Conservation (phyloP, 2,113 vertebrate genomes). For the Ceyx melanurus region DNA sequence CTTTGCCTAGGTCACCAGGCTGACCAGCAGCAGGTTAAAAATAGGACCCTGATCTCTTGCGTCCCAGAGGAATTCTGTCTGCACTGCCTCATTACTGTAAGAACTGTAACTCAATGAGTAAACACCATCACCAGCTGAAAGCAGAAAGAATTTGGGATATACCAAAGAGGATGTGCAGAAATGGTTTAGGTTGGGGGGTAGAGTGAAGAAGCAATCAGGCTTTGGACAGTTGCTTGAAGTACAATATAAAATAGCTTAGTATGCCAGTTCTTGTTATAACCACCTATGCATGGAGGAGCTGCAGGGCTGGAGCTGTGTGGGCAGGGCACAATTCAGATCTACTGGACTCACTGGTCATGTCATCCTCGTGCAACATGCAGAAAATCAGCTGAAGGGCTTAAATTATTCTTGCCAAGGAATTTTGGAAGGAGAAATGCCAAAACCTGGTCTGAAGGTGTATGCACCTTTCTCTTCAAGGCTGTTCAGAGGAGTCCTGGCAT, state of each 20-base stretch:
- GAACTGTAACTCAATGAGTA: neutral
- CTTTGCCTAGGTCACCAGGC: neutral
- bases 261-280: neutral
- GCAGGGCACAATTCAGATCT: neutral
- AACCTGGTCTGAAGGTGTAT: accelerated
- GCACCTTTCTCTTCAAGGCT: accelerated
- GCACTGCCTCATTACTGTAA: neutral
- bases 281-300: neutral
- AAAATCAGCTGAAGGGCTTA: neutral
- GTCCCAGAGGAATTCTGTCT: neutral
- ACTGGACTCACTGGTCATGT: neutral
- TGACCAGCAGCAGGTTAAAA: neutral
- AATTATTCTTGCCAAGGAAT: neutral
- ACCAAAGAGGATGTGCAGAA: neutral
- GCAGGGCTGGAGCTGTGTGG: neutral
- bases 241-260: neutral
- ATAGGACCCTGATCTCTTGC: neutral
- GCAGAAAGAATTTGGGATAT: neutral
- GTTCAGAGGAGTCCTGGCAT: neutral
- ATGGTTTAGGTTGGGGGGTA: neutral
- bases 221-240: neutral
- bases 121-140: neutral
- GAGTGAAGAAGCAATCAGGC: neutral
- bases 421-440: neutral
- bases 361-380: accelerated